Base-by-base conservation (phyloP, 2,888 invertebrate species). In the Eueremaeus valkanovi region DNA sequence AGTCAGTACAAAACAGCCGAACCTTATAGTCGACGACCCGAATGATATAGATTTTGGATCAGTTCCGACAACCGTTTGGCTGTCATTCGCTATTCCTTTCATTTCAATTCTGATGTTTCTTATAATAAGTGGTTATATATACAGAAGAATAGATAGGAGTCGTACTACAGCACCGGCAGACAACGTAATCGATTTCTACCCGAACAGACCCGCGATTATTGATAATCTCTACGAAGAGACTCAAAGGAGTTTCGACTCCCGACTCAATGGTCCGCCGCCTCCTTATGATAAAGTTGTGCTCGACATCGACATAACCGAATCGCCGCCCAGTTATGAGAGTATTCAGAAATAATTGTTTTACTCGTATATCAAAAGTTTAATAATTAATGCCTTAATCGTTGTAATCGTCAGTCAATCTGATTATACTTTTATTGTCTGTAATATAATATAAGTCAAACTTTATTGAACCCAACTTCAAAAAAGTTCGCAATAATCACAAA, bases 271-370 rank as follows among this genome's bases (percentile, higher is more conserved):
- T 66, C 66, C 66, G n/a, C 66, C 66, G 8, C 66, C 66, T 36
- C 9, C 36, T 36, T 66, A 66, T 66, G 66, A 66, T n/a, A 66
- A 66, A 66, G 21, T 66, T 1, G n/a, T 36, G 11, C n/a, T 66
- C 3, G 66, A 55, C 8, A 55, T 55, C 18, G n/a, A 36, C 11
- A 8, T 36, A 11, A 58, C 13, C 29, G 58, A 66, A 29, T n/a
- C 36, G 36, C 66, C 66, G 66, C 66, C 66, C n/a, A 66, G 36
- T 66, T 66, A 66, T 66, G 66, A 66, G 5, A 66, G 66, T 66
- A 6, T 61, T 3, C 45, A 55, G 11, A 55, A 55, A n/a, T n/a
- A n/a, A n/a, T n/a, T n/a, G n/a, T n/a, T n/a, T n/a, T n/a, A n/a
- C n/a, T n/a, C n/a, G n/a, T n/a, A n/a, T n/a, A n/a, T n/a, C n/a